Percentiles rank a stretch among this genome's conserved stretches.
Conservation (phyloP, 2,113 vertebrate species). For the Zosterops pallidus region DNA sequence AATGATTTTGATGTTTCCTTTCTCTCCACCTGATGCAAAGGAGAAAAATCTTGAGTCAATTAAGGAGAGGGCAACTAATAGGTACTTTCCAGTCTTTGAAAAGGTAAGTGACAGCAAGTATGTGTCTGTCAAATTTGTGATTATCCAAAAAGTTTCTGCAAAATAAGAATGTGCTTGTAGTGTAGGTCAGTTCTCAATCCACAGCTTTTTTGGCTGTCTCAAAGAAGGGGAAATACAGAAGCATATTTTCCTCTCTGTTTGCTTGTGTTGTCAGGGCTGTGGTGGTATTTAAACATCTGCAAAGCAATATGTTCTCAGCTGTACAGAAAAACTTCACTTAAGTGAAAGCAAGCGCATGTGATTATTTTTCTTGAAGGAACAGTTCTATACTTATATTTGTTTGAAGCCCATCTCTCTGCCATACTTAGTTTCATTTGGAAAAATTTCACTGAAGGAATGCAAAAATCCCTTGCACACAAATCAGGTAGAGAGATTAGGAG, state of each 20-base stretch:
- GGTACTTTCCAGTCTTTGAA: conserved; percentile 87
- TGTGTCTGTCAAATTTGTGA: not conserved
- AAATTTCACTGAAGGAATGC: not conserved
- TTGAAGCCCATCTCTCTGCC: not conserved
- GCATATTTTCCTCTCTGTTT: not conserved
- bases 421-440: not conserved
- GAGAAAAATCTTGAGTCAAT: conserved; percentile 71
- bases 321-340: not conserved
- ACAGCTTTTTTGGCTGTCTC: not conserved
- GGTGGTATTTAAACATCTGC: not conserved
- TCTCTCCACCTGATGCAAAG: conserved; percentile 67
- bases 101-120: conserved; percentile 73
- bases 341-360: not conserved
- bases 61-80: conserved; percentile 72
- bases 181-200: not conserved
- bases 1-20: conserved; percentile 74
- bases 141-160: not conserved
- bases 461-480: not conserved
- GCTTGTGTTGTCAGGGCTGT: not conserved
- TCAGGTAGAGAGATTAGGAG: not conserved
- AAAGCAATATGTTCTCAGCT: not conserved
- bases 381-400: not conserved
- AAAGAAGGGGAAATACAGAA: not conserved
- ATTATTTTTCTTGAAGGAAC: not conserved
- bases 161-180: not conserved